phyloP scores from a whole-genome alignment of 2,113 vertebrate genomes.

The Mohoua ochrocephala region DNA sequence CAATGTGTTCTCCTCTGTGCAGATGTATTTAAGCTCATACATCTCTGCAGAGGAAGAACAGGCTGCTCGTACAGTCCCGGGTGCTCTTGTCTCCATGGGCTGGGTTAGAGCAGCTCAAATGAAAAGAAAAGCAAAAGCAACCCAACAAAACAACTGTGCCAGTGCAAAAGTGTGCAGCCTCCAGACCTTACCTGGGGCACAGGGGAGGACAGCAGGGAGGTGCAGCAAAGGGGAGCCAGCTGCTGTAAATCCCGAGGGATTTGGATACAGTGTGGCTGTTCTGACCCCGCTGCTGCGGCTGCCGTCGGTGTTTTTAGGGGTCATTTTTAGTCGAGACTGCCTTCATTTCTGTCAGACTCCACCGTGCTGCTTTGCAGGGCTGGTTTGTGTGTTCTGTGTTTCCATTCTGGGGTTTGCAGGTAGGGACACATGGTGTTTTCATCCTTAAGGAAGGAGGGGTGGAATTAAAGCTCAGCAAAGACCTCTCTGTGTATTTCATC shows the following conservation, averaged over 20 bases:
- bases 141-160: not conserved
- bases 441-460: not conserved
- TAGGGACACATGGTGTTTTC: not conserved
- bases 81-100: not conserved
- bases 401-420: not conserved
- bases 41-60: not conserved
- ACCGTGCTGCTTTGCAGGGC: not conserved
- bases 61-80: not conserved
- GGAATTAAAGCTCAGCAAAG: not conserved
- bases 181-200: rapidly evolving
- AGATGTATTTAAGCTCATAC: rapidly evolving
- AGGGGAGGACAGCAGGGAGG: not conserved
- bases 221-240: not conserved
- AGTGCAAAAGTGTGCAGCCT: not conserved
- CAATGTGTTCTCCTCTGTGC: rapidly evolving
- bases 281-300: rapidly evolving
- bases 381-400: not conserved
- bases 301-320: not conserved
- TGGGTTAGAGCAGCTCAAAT: not conserved
- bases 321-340: not conserved
- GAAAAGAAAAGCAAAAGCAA: not conserved
- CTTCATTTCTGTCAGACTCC: not conserved
- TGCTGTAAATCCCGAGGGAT: not conserved
- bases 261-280: not conserved
- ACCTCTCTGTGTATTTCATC: not conserved